These are phyloP conservation scores for Blennius ocellaris DNA, from an alignment of 2,113 vertebrate genomes.

Conservation along the genomic window DNA sequence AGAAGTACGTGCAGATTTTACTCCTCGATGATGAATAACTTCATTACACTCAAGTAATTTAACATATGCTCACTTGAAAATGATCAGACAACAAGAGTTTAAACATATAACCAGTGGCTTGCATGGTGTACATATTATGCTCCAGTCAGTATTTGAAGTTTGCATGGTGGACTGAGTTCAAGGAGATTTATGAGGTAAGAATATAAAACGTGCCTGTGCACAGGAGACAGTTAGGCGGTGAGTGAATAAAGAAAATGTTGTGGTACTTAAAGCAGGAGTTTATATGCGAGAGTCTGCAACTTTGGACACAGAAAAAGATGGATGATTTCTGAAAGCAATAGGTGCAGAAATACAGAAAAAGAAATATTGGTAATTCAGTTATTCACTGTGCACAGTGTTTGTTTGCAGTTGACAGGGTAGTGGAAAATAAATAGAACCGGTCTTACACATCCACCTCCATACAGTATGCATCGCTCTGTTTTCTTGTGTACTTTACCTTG, in stretches of 20 bases:
- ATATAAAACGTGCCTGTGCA: not conserved
- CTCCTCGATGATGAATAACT: not conserved
- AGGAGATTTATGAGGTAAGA: not conserved
- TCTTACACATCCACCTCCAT: not conserved
- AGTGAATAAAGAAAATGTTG: conserved; percentile 8
- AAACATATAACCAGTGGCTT: not conserved
- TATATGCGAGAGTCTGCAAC: not conserved
- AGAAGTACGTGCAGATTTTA: no score
- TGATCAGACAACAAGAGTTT: not conserved
- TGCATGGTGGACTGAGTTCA: not conserved
- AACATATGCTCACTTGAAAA: no score
- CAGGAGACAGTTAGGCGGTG: conserved; percentile 1
- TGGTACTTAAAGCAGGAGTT: not conserved
- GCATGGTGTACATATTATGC: not conserved
- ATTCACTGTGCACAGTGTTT: not conserved
- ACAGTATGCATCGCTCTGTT: not conserved
- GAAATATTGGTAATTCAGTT: not conserved
- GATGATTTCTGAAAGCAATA: not conserved
- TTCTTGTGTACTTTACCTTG: not conserved
- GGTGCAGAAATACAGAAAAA: not conserved
- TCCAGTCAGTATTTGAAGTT: not conserved
- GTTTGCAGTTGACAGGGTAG: not conserved
- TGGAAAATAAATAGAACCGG: not conserved
- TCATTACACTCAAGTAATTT: not conserved
- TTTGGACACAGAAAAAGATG: not conserved